Base-by-base conservation (phyloP, 1,140 invertebrate genomes). In the Caenorhabditis tropicalis region DNA sequence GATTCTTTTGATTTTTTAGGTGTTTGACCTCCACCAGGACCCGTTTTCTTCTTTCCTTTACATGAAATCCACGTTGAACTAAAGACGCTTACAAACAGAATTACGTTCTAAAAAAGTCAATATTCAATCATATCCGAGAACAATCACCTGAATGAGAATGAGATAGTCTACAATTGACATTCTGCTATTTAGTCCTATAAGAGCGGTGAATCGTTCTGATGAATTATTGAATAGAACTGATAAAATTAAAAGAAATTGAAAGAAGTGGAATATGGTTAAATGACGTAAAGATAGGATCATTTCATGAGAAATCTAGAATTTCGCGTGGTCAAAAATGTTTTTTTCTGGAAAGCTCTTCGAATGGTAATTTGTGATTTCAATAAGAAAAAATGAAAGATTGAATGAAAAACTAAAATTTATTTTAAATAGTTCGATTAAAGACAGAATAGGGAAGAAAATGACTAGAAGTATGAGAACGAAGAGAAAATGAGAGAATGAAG, bases 401-500 rank as follows among this genome's bases (percentile, higher is more conserved):
- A n/a, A n/a, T n/a, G n/a, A n/a, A 58, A 2, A 3, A 58, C 9
- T 29, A 27, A 29, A 58, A 29, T 27, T 9, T 24, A 51, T 29
- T 1, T 58, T 58, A n/a, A n/a, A n/a, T 36, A 5, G 7, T 33
- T 36, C 10, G 36, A 15, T 16, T 65, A n/a, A 9, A 65, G 21
- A 65, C 29, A 46, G 33, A 74, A 74, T 12, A 4, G 65, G 65
- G n/a, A 24, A 21, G 21, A n/a, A 74, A 39, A 74, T 74, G 65
- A 74, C 65, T 74, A 74, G 65, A 74, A 74, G 15, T 43, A 16
- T 74, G 65, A 74, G 65, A 74, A 74, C 65, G n/a, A n/a, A 24
- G 36, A 9, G 7, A 27, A 24, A 51, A 51, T 51, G 53, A 27
- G 53, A 56, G 15, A 56, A 43, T 43, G 12, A 43, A 43, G 29